Percentiles rank a stretch among this genome's conserved stretches.
Evolutionary conservation across 2,113 vertebrate species (phyloP).

Genomic region (Alethe castanea): DNA sequence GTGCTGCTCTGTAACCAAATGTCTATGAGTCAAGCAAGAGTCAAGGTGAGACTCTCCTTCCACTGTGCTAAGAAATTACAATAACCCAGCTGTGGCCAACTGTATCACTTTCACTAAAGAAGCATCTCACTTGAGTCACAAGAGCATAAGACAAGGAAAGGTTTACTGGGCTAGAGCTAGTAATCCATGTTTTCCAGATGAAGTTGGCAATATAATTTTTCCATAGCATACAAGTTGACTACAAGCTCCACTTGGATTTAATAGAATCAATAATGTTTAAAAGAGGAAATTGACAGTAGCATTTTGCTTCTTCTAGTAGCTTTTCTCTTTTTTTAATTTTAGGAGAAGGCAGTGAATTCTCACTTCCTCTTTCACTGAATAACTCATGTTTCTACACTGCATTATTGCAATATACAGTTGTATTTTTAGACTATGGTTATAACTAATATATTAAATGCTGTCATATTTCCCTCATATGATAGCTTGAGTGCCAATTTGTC

Average conservation of each 20-base stretch:
- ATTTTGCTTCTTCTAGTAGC: not conserved
- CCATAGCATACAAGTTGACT: not conserved
- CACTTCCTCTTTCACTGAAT: not conserved
- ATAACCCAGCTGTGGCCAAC: not conserved
- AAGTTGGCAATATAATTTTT: not conserved
- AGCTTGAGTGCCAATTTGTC: not conserved
- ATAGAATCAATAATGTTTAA: not conserved
- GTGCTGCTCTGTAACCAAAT: not conserved
- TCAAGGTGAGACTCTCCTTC: not conserved
- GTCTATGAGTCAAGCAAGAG: not conserved
- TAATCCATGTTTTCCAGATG: not conserved
- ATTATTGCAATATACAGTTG: not conserved
- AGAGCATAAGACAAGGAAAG: not conserved
- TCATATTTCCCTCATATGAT: not conserved
- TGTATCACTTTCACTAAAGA: not conserved
- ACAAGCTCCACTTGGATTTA: not conserved
- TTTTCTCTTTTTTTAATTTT: not conserved
- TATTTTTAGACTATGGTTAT: not conserved
- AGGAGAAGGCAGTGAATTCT: not conserved
- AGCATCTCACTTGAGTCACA: not conserved
- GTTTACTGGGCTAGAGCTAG: not conserved
- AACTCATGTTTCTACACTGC: not conserved
- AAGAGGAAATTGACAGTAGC: not conserved
- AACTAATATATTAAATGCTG: not conserved
- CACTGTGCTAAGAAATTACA: not conserved